Conservation (phyloP, 2,888 invertebrate genomes). For the Belgica antarctica region DNA sequence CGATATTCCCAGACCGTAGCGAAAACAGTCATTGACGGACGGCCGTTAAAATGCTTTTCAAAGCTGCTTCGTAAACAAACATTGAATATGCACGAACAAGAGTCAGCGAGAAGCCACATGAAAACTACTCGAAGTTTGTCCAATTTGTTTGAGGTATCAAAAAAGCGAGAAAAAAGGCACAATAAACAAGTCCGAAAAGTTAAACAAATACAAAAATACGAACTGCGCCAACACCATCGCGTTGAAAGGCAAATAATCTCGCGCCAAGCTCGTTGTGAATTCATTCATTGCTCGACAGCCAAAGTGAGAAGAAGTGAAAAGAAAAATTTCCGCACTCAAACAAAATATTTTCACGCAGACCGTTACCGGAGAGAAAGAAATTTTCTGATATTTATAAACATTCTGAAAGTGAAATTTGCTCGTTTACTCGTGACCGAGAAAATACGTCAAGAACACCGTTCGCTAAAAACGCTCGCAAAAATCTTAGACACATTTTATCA, state of each 20-base stretch:
- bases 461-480: no score
- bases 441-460: background rate
- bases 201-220: background rate
- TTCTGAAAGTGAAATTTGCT: slow-evolving; percentile 11
- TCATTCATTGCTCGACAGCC: slow-evolving; percentile 10
- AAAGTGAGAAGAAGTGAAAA: background rate
- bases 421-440: slow-evolving; percentile 8
- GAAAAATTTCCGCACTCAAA: slow-evolving; percentile 8
- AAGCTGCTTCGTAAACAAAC: background rate
- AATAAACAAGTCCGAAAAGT: background rate
- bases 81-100: background rate
- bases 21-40: no score
- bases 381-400: background rate
- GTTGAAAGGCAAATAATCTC: slow-evolving; percentile 13
- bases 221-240: background rate
- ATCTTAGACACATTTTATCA: background rate
- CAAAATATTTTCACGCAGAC: background rate
- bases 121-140: background rate
- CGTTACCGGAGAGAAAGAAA: background rate
- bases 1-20: no score
- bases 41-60: background rate
- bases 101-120: background rate
- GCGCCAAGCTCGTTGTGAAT: background rate
- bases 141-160: slow-evolving; percentile 13
- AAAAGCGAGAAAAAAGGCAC: background rate